These are phyloP conservation scores for Sula dactylatra DNA, from an alignment of 2,113 vertebrate genomes.

Conservation along the genomic window DNA sequence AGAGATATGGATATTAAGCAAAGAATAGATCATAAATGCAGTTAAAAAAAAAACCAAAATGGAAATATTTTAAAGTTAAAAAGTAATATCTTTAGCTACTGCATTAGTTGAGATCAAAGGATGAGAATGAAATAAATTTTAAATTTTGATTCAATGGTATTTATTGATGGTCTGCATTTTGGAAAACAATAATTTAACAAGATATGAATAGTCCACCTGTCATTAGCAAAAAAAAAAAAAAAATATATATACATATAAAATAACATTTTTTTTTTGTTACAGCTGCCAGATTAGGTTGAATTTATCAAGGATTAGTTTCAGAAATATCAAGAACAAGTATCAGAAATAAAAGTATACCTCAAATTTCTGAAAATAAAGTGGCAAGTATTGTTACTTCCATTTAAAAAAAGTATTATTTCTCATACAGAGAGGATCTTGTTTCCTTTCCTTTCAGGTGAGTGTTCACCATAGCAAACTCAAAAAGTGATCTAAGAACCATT, in stretches of 20 bases:
- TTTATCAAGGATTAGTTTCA: background rate
- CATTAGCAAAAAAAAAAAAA: background rate
- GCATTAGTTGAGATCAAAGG: background rate
- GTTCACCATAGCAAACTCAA: conserved; percentile 33
- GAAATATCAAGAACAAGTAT: background rate
- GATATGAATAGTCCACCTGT: background rate
- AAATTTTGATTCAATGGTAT: background rate
- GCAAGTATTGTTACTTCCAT: background rate
- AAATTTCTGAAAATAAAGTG: background rate
- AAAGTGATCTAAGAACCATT: background rate
- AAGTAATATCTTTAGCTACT: too few relatives aligned
- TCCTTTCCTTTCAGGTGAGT: background rate
- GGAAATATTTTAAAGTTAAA: background rate
- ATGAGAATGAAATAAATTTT: background rate
- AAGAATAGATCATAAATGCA: background rate
- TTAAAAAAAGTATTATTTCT: background rate
- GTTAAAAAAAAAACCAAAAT: rapidly evolving
- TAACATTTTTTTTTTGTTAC: background rate
- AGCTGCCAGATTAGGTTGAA: background rate
- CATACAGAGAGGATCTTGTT: background rate
- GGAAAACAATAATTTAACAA: background rate
- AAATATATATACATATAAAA: background rate
- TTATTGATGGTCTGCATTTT: background rate
- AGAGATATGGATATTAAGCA: background rate
- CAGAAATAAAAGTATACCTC: background rate